These are phyloP conservation scores for Drosophila kikkawai DNA, from an alignment of 1,140 invertebrate species.

Conservation along the genomic window DNA sequence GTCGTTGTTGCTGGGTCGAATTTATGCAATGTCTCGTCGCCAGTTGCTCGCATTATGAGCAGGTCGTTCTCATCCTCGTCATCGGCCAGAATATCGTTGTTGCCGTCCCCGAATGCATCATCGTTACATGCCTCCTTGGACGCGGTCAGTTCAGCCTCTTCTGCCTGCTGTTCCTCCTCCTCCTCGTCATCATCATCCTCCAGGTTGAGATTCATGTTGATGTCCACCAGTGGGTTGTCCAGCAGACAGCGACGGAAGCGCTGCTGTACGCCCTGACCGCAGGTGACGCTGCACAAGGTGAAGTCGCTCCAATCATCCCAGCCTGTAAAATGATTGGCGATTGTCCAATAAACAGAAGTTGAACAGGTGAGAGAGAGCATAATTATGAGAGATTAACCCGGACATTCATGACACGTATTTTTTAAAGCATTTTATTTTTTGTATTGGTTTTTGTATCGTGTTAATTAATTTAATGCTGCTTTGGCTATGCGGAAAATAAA, in stretches of 20 bases:
- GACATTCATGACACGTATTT: too few relatives aligned
- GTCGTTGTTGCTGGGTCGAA: slow-evolving; percentile 33
- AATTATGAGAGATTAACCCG: slow-evolving; percentile 2
- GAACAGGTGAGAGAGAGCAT: neutral
- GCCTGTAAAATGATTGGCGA: slow-evolving; percentile 59
- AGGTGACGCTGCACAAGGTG: slow-evolving; percentile 87
- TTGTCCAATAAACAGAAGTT: slow-evolving; percentile 11
- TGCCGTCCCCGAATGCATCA: slow-evolving; percentile 54
- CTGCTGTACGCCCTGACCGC: slow-evolving; percentile 87
- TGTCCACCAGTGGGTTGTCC: slow-evolving; percentile 82
- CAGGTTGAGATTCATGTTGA: slow-evolving; percentile 79
- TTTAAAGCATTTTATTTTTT: neutral
- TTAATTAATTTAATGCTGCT: neutral
- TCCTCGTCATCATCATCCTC: slow-evolving; percentile 56
- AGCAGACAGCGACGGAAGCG: slow-evolving; percentile 86
- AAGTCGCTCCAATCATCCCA: slow-evolving; percentile 87
- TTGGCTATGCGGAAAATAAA: neutral
- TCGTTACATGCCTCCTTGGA: slow-evolving; percentile 68
- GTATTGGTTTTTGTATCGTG: neutral
- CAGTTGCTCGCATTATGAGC: slow-evolving; percentile 61
- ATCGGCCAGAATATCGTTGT: slow-evolving; percentile 64
- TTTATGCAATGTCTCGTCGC: slow-evolving; percentile 57
- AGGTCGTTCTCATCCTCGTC: slow-evolving; percentile 38
- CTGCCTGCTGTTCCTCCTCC: slow-evolving; percentile 28
- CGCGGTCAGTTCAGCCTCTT: slow-evolving; percentile 16